Evolutionary conservation across 2,888 invertebrate species (phyloP).

Genomic region (Chloroclystis v-ata): DNA sequence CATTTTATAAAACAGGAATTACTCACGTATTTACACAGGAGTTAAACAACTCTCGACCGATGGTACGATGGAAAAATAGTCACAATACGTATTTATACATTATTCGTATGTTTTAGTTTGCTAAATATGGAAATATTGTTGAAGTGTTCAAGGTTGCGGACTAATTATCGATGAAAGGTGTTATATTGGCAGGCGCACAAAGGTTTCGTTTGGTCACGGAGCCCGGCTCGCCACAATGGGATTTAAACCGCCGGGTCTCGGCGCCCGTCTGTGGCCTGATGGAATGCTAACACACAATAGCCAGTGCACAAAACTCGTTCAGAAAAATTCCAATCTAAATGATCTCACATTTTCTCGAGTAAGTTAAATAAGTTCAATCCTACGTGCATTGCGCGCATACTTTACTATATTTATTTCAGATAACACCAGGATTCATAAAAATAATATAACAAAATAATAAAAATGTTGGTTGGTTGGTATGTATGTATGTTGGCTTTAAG

Average conservation of each 20-base stretch:
- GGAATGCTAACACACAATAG: conserved; percentile 37
- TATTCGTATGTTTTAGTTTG: no score
- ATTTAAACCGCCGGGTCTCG: conserved; percentile 34
- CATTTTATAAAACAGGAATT: no score
- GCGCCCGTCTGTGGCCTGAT: conserved; percentile 30
- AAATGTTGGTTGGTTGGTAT: no score
- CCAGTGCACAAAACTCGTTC: conserved; percentile 26
- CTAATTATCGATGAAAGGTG: conserved; percentile 60
- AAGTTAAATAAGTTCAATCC: conserved; percentile 1
- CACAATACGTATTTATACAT: no score
- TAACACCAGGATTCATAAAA: no score
- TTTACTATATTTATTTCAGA: no score
- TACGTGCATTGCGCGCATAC: no score
- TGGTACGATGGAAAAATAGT: no score
- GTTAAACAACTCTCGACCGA: no score
- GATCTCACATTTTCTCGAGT: conserved; percentile 10
- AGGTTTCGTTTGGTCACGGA: conserved; percentile 48
- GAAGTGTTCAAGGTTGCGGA: conserved; percentile 27
- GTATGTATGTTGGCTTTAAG: background rate
- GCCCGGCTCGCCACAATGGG: conserved; percentile 48
- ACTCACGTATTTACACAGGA: no score
- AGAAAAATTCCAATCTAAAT: conserved; percentile 19
- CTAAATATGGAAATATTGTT: no score
- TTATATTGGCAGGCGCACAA: conserved; percentile 50
- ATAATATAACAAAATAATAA: no score